Base-by-base conservation (phyloP, 2,888 invertebrate species). In the Drosophila lacicola region DNA sequence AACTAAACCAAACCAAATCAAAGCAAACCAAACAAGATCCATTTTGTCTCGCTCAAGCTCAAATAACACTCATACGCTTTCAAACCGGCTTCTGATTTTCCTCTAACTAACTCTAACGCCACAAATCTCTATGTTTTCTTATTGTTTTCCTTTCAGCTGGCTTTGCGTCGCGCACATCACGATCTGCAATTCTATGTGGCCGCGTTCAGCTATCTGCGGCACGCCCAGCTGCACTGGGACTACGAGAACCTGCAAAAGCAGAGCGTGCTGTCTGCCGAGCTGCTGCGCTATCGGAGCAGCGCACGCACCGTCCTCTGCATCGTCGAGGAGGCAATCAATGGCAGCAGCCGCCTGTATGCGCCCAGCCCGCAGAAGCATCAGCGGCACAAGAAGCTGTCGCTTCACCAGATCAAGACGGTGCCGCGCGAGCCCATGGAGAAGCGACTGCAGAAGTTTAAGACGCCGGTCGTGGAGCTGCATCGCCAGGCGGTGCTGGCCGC, bases 131-230 rank as follows among this genome's bases (percentile, higher is more conserved):
- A 1, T 39, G 9, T 21, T n/a, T 17, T 34, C n/a, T 17, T 37
- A 17, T 21, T 19, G 21, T 33, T 11, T 34, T 33, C 41, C 19
- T 74, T 84, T 0, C 80, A 91, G 91, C 55, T 91, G 8, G 60
- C 74, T 0, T 66, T 91, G 50, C 86, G 82, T 3, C 84, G 81
- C 41, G 86, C 87, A 57, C 91, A 92, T 69, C 82, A 80, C 8
- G 82, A 90, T 39, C 55, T 90, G 34, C 92, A 92, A 53, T 74
- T 89, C 3, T 91, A 87, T 41, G 90, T 90, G n/a, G 91, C 88
- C 49, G 72, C 89, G 42, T 88, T 91, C 39, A 81, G 84, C 29
- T 90, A 90, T 53, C 58, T 91, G 42, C 78, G 72, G 0, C 81
- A 83, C n/a, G 82, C 84, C 37, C 88, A 90, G 57, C 21, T 83